Percentiles rank a stretch among this genome's conserved stretches.
phyloP scores from a whole-genome alignment of 2,888 invertebrate species.

The Geophilus truncorum region DNA sequence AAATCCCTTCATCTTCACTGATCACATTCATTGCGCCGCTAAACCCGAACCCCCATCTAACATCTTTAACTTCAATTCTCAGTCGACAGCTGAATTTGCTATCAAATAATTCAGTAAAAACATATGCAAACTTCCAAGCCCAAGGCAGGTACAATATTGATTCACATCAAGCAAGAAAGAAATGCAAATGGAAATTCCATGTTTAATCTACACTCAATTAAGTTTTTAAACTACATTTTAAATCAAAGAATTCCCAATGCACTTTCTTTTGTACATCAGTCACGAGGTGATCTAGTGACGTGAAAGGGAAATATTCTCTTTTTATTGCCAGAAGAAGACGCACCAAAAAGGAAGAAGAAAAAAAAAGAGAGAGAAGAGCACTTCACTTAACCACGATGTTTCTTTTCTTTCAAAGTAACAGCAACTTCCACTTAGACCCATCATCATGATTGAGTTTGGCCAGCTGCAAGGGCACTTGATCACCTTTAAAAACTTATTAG shows the following conservation, averaged over 20 bases:
- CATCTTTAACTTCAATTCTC: too few species aligned
- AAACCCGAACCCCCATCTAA: too few species aligned
- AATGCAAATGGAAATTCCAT: neutral
- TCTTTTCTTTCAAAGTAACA: neutral
- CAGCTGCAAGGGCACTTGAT: neutral
- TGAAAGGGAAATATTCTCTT: neutral
- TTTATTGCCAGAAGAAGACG: neutral
- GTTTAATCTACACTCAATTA: neutral
- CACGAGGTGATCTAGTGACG: neutral
- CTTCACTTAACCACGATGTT: neutral
- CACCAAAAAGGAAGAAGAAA: neutral
- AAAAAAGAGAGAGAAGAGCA: neutral
- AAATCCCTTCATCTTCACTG: too few species aligned
- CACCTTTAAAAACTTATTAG: neutral
- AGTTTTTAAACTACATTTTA: neutral
- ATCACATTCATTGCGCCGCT: too few species aligned
- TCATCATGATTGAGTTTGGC: neutral
- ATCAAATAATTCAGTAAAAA: too few species aligned
- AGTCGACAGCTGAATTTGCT: too few species aligned
- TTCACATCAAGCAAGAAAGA: neutral
- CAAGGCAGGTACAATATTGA: neutral
- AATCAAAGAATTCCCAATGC: neutral
- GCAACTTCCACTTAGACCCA: neutral
- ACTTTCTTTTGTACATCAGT: neutral
- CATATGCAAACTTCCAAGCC: neutral